phyloP scores from a whole-genome alignment of 1,140 invertebrate species.

The Drosophila punjabiensis region DNA sequence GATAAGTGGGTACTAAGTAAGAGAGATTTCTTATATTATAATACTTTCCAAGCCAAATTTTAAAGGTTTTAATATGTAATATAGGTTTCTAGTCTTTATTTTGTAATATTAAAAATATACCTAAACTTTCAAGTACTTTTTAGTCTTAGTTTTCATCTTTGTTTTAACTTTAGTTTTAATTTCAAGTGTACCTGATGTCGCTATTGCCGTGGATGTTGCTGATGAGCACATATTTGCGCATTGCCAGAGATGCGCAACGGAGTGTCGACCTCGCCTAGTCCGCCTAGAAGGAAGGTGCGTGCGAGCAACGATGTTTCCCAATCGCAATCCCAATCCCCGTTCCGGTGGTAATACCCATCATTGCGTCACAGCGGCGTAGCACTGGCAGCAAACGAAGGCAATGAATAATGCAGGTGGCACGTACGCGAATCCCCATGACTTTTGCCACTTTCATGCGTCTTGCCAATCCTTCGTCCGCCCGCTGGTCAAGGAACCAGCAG shows the following conservation, averaged over 20 bases:
- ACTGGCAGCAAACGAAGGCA: slow-evolving; percentile 25
- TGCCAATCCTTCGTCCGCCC: slow-evolving; percentile 45
- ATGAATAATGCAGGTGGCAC: slow-evolving; percentile 48
- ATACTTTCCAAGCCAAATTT: accelerated
- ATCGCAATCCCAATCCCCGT: slow-evolving; percentile 25
- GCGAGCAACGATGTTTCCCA: slow-evolving; percentile 51
- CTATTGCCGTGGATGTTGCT: slow-evolving; percentile 35
- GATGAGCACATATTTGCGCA: slow-evolving; percentile 73
- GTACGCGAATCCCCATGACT: slow-evolving; percentile 41
- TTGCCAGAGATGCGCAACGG: slow-evolving; percentile 79
- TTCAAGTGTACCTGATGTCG: slow-evolving; percentile 14
- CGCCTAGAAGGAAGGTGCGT: slow-evolving; percentile 65
- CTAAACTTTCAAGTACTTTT: neutral
- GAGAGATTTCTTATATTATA: neutral
- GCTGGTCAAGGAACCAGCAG: slow-evolving; percentile 12
- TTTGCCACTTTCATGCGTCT: slow-evolving; percentile 64
- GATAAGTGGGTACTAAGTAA: neutral
- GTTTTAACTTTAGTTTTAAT: neutral
- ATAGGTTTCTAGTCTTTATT: neutral
- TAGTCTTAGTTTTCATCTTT: neutral
- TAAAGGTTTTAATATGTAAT: neutral
- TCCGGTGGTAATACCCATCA: slow-evolving; percentile 63
- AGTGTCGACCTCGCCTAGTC: slow-evolving; percentile 75
- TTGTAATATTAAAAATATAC: too few species aligned
- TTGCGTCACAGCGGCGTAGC: slow-evolving; percentile 68